Evolutionary conservation across 2,113 vertebrate species (phyloP), one percentile per base, ranked within the genome.

Genomic region (Pachycephala philippinensis): DNA sequence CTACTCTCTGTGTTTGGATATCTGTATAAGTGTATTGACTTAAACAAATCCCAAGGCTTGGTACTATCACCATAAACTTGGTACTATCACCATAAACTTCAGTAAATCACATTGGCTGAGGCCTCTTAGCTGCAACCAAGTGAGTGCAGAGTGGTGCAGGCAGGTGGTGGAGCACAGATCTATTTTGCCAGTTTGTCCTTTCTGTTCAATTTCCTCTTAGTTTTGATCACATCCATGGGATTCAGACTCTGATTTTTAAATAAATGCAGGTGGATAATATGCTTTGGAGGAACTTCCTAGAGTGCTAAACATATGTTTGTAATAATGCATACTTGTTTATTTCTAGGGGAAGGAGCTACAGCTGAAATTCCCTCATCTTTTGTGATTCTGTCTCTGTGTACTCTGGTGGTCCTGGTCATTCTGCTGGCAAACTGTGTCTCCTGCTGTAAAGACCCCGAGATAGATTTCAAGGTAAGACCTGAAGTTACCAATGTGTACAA

Each of bases 371-470:
- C 98, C 68, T 92, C 98, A 24, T 93, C 95, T 56, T 97, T 98
- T 77, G 97, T 99, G 97, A 74, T 98, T 92, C 97, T 99, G 61
- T 99, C 99, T 35, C 45, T 99, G 65, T 98, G 98, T 75, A 97
- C 97, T 65, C 97, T 99, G 37, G 94, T 99, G 63, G 96, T 98
- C 35, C 94, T 99, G 92, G 97, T 99, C 47, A 96, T 99, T 71
- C 74, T 99, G 94, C 97, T 99, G 47, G 97, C 98, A 65, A 99
- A 99, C 97, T 99, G 99, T 89, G 98, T 98, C 63, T 99, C 98
- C 97, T 99, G 99, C 98, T 99, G 99, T 97, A 99, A 99, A 97
- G 98, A 99, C 87, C 98, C 98, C 5, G 99, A 99, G 97, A 99
- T 99, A 97, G 98, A 99, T 97, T 99, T 99, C 97, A 99, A 99